Evolutionary conservation across 2,888 invertebrate species (phyloP).

Genomic region (Fragum sueziense): DNA sequence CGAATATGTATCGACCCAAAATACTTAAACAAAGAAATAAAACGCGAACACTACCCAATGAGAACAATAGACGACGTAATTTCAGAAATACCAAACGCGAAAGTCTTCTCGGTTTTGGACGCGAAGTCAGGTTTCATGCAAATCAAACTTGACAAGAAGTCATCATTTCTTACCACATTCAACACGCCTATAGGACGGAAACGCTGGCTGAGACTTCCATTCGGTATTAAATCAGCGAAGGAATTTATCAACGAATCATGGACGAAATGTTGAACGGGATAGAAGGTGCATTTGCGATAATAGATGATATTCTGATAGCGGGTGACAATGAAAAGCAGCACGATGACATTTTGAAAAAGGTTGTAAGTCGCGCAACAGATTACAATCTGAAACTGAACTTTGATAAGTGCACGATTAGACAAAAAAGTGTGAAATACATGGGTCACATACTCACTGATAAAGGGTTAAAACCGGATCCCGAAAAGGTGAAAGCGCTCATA

Average conservation of each 20-base stretch:
- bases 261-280: constrained; percentile 53
- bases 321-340: constrained; percentile 42
- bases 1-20: constrained; percentile 62
- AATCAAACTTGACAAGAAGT: constrained; percentile 58
- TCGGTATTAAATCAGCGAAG: constrained; percentile 56
- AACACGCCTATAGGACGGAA: constrained; percentile 64
- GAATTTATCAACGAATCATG: constrained; percentile 58
- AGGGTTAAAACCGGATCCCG: constrained; percentile 56
- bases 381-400: constrained; percentile 51
- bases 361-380: constrained; percentile 42
- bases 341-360: constrained; percentile 44
- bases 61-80: constrained; percentile 64
- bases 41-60: constrained; percentile 64
- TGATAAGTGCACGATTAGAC: constrained; percentile 45
- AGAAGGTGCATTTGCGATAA: constrained; percentile 47
- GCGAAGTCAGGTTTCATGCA: constrained; percentile 66
- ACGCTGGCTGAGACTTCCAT: constrained; percentile 62
- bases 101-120: constrained; percentile 63
- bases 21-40: constrained; percentile 61
- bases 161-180: constrained; percentile 58
- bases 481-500: constrained; percentile 51
- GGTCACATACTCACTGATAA: constrained; percentile 39
- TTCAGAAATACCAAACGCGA: constrained; percentile 53
- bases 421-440: constrained; percentile 45
- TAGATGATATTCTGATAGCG: constrained; percentile 61